Evolutionary conservation across 2,797 vertebrate species (phyloP).

Genomic region (Chaetophractus vellerosus): DNA sequence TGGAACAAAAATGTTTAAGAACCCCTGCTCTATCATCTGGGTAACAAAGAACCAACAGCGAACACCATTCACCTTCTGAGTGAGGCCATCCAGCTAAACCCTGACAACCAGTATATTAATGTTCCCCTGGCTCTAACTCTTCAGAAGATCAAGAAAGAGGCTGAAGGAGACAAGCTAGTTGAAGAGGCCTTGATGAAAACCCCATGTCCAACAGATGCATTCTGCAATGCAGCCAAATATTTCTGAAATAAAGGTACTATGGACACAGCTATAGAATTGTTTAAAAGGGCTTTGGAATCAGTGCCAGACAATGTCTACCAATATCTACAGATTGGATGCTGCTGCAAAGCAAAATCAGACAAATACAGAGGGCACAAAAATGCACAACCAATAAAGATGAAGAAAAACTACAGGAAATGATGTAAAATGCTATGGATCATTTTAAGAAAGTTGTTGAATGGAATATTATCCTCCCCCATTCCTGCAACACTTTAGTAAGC

Average conservation of each 20-base stretch:
- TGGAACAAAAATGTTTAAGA: too few relatives aligned
- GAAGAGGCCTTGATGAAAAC: constrained; percentile 85
- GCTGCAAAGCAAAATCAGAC: constrained; percentile 70
- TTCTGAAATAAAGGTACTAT: constrained; percentile 80
- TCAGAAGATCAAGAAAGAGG: accelerated
- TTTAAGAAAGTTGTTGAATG: not conserved
- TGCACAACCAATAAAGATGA: not conserved
- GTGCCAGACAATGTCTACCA: constrained; percentile 81
- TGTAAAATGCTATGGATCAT: not conserved
- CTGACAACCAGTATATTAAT: constrained; percentile 74
- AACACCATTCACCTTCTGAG: constrained; percentile 74
- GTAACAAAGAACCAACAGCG: accelerated
- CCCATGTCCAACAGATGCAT: constrained; percentile 84
- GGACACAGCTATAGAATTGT: constrained; percentile 79
- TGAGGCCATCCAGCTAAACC: constrained; percentile 84
- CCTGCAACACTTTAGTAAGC: not conserved
- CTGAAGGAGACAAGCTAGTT: constrained; percentile 86
- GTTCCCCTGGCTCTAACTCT: constrained; percentile 88
- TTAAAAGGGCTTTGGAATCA: constrained; percentile 81
- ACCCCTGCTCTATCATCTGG: constrained; percentile 79
- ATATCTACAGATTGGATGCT: constrained; percentile 89
- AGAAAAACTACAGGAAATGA: constrained; percentile 54
- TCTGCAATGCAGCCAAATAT: constrained; percentile 89
- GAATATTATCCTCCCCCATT: not conserved
- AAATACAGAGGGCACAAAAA: not conserved